Conservation (phyloP, 2,888 invertebrate genomes). For the Suillia variegata region DNA sequence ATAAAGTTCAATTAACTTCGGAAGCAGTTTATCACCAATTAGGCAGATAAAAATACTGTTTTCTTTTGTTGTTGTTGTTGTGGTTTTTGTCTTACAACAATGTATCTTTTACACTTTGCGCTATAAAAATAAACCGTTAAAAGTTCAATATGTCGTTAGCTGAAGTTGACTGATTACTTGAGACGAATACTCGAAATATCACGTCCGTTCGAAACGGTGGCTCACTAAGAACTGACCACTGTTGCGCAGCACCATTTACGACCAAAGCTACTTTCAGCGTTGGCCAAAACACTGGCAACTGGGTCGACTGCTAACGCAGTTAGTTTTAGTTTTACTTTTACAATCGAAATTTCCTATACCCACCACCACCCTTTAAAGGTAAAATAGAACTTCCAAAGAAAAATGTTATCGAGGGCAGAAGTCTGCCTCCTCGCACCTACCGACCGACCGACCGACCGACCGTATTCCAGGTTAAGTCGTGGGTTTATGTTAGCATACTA, state of each 20-base stretch:
- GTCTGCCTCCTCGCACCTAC: no score
- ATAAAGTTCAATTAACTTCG: not conserved
- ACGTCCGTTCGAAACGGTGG: slow-evolving; percentile 44
- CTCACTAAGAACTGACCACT: slow-evolving; percentile 53
- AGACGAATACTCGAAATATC: slow-evolving; percentile 14
- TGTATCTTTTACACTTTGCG: not conserved
- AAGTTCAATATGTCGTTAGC: not conserved
- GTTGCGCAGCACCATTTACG: slow-evolving; percentile 30
- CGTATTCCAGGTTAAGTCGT: slow-evolving; percentile 1
- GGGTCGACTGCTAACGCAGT: slow-evolving; percentile 17
- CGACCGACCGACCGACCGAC: no score
- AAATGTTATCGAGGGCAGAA: not conserved
- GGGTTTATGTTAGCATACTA: not conserved
- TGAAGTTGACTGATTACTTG: no score
- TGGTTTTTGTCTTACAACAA: no score
- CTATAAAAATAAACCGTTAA: not conserved
- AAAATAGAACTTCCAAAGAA: slow-evolving; percentile 37
- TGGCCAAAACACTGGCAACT: slow-evolving; percentile 40
- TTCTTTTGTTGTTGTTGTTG: no score
- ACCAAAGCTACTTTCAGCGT: slow-evolving; percentile 33
- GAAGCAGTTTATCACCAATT: no score
- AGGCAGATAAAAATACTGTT: no score
- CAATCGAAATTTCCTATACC: no score
- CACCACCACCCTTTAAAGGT: not conserved
- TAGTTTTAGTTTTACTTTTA: no score